Base-by-base conservation (phyloP, 2,797 vertebrate genomes). In the Loris lydekkerianus region DNA sequence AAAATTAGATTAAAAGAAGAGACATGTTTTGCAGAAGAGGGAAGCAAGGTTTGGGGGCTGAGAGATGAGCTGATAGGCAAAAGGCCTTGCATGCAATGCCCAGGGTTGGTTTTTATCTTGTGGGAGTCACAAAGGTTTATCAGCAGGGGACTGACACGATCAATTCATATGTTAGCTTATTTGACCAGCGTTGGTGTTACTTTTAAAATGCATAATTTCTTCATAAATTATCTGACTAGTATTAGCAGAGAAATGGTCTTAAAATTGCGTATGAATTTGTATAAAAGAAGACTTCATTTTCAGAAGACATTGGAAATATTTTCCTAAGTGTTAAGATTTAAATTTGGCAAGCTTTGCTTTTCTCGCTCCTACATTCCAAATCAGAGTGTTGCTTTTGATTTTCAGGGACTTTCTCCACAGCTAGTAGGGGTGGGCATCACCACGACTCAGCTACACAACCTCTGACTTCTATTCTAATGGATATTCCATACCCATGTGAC, bases 221-320 rank as follows among this genome's bases (percentile, higher is more conserved):
- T 10, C 23, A 23, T 53, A 81, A 96, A 78, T 90, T 94, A 72
- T 83, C 27, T 88, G 46, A 70, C 23, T 81, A 85, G 18, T 65
- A 49, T 84, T 90, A 87, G 58, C 58, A 86, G 23, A 75, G 17
- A 91, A 88, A 49, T 69, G 6, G 23, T 90, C 96, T 94, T 63
- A 73, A 85, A 89, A 89, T 84, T 53, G 53, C 73, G 1, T 18
- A 34, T 83, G 20, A 25, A 63, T 84, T 89, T 86, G 27, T 46
- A 60, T 72, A 46, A 87, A 91, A 82, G 8, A 86, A 91, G 20
- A 2, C 40, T 90, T 70, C 60, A 69, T 91, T 96, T 91, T 95
- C 65, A 63, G 77, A 89, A 86, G 46, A 94, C n/a, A 67, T 10
- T 83, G 37, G 84, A 72, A 91, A 69, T 70, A 89, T 4, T 94